phyloP scores from a whole-genome alignment of 2,888 invertebrate genomes.

The Eulithis testata region DNA sequence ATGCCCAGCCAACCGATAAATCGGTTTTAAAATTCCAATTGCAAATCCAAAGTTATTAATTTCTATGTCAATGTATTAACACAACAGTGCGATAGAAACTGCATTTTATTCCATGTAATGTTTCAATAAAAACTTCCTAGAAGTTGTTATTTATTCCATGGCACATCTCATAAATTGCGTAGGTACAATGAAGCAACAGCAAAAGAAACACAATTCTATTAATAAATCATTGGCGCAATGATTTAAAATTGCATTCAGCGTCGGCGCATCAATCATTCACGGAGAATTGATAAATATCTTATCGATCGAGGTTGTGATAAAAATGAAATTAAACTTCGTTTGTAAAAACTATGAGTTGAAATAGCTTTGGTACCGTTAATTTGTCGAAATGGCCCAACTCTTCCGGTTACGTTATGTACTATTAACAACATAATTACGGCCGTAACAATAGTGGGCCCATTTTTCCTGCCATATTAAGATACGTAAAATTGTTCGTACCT shows the following conservation, averaged over 20 bases:
- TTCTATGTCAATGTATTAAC: slow-evolving; percentile 34
- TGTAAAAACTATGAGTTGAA: slow-evolving; percentile 22
- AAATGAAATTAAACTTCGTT: slow-evolving; percentile 20
- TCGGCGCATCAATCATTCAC: slow-evolving; percentile 31
- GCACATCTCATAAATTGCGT: slow-evolving; percentile 28
- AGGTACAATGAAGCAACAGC: slow-evolving; percentile 23
- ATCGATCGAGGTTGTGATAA: slow-evolving; percentile 25
- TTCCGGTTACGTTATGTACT: background rate
- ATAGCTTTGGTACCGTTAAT: slow-evolving; percentile 7
- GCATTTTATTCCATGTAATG: background rate
- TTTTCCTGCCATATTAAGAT: background rate
- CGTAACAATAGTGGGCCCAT: background rate
- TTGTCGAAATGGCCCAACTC: background rate
- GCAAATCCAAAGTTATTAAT: slow-evolving; percentile 15
- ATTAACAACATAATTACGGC: slow-evolving; percentile 3
- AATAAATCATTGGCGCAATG: slow-evolving; percentile 40
- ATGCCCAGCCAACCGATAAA: slow-evolving; percentile 15
- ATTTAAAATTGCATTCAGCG: slow-evolving; percentile 30
- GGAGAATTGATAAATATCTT: slow-evolving; percentile 37
- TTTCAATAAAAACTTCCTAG: background rate
- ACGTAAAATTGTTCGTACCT: background rate
- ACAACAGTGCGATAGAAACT: slow-evolving; percentile 1
- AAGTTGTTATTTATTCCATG: slow-evolving; percentile 1
- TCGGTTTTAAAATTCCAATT: slow-evolving; percentile 17
- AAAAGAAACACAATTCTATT: slow-evolving; percentile 25